Evolutionary conservation across 2,888 invertebrate genomes (phyloP).

Genomic region (Chymomyza procnemis): DNA sequence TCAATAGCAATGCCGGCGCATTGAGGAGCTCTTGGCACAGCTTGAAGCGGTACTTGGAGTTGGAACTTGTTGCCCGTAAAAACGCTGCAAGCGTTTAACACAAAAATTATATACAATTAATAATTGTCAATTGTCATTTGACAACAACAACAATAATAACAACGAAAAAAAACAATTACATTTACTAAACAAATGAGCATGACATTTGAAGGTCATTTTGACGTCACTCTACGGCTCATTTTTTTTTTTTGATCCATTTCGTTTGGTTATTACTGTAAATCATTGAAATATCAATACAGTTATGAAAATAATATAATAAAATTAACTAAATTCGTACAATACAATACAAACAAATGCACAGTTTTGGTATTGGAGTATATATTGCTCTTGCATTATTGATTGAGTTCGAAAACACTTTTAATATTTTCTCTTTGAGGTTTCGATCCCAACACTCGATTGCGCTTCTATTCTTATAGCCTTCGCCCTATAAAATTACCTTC

Average conservation of each 20-base stretch:
- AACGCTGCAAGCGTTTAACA: neutral
- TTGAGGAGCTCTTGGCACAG: neutral
- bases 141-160: neutral
- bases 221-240: neutral
- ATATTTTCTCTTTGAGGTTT: too few species aligned
- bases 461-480: too few species aligned
- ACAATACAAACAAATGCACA: too few species aligned
- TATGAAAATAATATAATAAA: too few species aligned
- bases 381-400: too few species aligned
- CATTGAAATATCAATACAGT: neutral
- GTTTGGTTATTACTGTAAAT: too few species aligned
- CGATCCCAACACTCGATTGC: too few species aligned
- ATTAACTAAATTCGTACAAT: too few species aligned
- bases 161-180: neutral
- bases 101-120: neutral
- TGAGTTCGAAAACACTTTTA: too few species aligned
- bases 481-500: too few species aligned
- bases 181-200: neutral
- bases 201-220: neutral
- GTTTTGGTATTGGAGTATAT: too few species aligned
- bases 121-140: neutral
- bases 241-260: neutral
- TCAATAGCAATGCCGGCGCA: conserved; percentile 45
- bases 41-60: neutral
- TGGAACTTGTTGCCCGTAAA: neutral